Conservation (phyloP, 2,113 vertebrate genomes). For the Eurystomus gularis region DNA sequence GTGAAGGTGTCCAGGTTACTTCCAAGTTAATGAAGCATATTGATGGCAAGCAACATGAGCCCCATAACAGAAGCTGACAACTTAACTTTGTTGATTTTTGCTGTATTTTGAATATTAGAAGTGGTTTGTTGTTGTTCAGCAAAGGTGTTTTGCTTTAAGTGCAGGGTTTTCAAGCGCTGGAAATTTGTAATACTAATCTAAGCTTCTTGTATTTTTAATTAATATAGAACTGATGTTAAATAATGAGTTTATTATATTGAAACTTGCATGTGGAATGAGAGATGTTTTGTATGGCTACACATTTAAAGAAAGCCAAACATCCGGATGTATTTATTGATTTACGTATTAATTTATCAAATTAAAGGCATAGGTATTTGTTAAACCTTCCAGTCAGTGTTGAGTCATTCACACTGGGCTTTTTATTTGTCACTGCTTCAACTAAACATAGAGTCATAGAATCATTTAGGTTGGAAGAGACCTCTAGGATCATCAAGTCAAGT, state of each 20-base stretch:
- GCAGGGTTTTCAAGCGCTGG: not conserved
- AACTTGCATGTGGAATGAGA: not conserved
- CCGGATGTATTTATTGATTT: not conserved
- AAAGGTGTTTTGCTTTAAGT: not conserved
- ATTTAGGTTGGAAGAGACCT: too few species aligned
- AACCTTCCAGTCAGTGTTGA: not conserved
- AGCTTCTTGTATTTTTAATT: not conserved
- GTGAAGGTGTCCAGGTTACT: not conserved
- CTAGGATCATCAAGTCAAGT: too few species aligned
- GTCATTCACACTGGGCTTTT: not conserved
- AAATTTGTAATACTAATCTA: not conserved
- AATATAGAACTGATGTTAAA: not conserved
- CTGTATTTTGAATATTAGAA: not conserved
- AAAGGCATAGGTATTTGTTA: not conserved
- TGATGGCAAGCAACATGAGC: accelerated
- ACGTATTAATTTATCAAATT: not conserved
- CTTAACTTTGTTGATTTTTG: not conserved
- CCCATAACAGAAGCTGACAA: not conserved
- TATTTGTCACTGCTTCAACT: not conserved
- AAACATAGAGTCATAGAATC: too few species aligned
- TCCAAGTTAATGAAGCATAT: not conserved
- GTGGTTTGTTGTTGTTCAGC: not conserved
- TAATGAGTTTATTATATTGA: not conserved
- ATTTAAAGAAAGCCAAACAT: not conserved
- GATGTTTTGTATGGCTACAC: not conserved